Percentiles rank a stretch among this genome's conserved stretches.
These are phyloP conservation scores for Dynastes hyllus DNA, from an alignment of 2,888 invertebrate species.

Conservation along the genomic window DNA sequence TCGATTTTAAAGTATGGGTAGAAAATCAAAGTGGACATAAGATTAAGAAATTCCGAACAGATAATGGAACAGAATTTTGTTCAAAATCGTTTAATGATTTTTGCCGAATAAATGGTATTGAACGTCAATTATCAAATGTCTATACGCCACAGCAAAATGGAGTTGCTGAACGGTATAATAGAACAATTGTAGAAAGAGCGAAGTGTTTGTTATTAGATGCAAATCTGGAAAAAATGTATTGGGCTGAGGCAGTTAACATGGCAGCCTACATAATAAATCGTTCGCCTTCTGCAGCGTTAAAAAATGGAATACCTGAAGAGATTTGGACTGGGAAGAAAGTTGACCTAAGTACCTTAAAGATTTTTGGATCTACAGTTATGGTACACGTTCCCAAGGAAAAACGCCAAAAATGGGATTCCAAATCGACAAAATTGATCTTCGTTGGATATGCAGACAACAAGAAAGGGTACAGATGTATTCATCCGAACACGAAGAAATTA, in stretches of 20 bases:
- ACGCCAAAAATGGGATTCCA: too few species aligned
- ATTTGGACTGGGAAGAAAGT: background rate
- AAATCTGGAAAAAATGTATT: background rate
- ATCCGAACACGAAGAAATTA: too few species aligned
- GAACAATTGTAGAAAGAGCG: background rate
- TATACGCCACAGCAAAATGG: background rate
- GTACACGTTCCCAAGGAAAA: too few species aligned
- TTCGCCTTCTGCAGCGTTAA: background rate
- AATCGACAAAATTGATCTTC: too few species aligned
- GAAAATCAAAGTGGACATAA: too few species aligned
- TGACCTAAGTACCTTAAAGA: background rate
- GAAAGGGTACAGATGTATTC: too few species aligned
- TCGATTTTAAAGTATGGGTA: too few species aligned
- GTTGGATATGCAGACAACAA: too few species aligned
- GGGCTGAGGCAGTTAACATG: background rate
- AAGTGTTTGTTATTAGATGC: background rate
- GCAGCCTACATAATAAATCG: background rate
- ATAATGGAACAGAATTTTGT: too few species aligned
- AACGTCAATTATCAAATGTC: too few species aligned
- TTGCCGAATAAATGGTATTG: too few species aligned
- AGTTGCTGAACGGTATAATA: background rate
- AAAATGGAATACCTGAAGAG: background rate
- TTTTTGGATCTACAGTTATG: background rate
- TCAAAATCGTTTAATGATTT: too few species aligned
- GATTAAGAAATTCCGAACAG: background rate